A percentile compares a stretch with the other conserved stretches of the same genome.
phyloP scores from a whole-genome alignment of 2,113 vertebrate genomes.

The Anser cygnoides region DNA sequence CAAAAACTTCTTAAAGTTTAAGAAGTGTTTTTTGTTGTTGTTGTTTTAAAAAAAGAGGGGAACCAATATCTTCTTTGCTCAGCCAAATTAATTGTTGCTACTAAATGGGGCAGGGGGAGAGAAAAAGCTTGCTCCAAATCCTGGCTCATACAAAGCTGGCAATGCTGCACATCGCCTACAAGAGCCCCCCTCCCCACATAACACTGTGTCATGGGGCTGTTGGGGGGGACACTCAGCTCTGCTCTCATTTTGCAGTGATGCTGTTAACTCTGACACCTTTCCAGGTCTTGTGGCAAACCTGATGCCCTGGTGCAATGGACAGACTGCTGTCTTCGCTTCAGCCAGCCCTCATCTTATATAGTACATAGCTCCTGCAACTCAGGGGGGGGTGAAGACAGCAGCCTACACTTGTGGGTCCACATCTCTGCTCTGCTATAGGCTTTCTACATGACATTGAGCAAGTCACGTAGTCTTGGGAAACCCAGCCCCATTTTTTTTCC shows the following conservation, averaged over 20 bases:
- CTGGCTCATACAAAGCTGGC: neutral
- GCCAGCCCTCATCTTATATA: neutral
- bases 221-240: neutral
- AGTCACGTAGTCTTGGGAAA: neutral
- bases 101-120: neutral
- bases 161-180: neutral
- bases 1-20: neutral
- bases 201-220: neutral
- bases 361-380: fast-evolving
- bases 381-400: neutral
- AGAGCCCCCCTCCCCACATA: neutral
- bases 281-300: neutral
- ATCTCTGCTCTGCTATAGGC: neutral
- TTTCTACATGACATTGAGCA: neutral
- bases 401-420: neutral
- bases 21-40: too few species aligned
- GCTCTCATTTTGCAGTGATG: fast-evolving
- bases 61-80: neutral
- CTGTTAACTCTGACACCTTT: neutral
- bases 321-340: neutral
- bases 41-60: neutral
- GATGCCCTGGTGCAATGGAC: fast-evolving
- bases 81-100: neutral
- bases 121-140: neutral
- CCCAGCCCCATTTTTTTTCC: neutral